Conservation (phyloP, 2,797 vertebrate species). For the Trachops cirrhosus region DNA sequence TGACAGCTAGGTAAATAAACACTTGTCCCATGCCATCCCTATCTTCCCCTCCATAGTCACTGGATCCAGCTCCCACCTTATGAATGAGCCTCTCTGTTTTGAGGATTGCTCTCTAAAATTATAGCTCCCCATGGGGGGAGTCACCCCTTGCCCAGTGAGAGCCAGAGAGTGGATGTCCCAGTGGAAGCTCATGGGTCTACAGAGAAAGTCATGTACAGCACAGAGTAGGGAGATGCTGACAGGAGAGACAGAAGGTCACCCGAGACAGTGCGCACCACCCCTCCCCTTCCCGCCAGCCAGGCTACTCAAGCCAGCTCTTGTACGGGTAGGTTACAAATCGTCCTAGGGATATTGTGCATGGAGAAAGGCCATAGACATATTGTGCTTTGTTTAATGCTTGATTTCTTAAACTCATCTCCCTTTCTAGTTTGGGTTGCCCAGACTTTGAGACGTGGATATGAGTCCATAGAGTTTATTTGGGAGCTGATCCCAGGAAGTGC, state of each 20-base stretch:
- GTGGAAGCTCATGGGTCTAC: neutral
- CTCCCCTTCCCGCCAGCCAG: neutral
- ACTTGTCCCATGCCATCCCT: neutral
- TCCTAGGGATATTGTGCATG: neutral
- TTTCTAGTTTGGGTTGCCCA: neutral
- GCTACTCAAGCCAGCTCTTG: neutral
- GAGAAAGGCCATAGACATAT: neutral
- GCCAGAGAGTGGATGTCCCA: neutral
- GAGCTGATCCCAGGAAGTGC: neutral
- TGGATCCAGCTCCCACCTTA: neutral
- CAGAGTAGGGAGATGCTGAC: neutral
- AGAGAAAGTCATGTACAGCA: neutral
- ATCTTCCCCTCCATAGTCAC: neutral
- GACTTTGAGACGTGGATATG: neutral
- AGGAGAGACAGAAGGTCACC: neutral
- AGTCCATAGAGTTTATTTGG: neutral
- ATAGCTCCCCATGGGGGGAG: neutral
- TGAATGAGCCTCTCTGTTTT: neutral
- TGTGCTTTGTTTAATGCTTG: neutral
- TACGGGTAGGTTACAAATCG: neutral
- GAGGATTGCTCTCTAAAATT: neutral
- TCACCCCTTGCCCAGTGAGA: neutral
- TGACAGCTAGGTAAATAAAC: neutral
- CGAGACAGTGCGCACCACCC: fast-evolving
- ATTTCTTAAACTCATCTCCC: neutral